phyloP scores from a whole-genome alignment of 1,140 invertebrate species.

The Trachymyrmex cornetzi region DNA sequence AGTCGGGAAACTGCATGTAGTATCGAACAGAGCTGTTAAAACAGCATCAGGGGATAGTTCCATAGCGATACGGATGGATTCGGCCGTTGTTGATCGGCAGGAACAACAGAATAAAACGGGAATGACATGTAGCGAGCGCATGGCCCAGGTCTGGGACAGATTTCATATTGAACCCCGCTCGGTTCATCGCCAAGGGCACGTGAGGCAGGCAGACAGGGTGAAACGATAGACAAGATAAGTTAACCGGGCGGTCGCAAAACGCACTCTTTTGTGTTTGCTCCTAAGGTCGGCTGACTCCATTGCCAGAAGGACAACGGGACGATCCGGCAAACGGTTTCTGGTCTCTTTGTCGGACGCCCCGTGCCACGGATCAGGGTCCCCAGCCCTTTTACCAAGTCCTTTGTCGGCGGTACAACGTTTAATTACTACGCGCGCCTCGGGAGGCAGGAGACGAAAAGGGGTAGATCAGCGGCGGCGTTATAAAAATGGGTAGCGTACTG shows the following conservation, averaged over 20 bases:
- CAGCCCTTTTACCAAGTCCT: constrained; percentile 41
- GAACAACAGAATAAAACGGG: constrained; percentile 50
- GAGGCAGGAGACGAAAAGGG: background rate
- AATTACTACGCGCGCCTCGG: constrained; percentile 62
- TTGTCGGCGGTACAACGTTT: constrained; percentile 63
- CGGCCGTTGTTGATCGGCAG: constrained; percentile 54
- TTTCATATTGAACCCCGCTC: constrained; percentile 11
- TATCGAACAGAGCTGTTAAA: constrained; percentile 41
- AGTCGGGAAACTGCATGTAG: constrained; percentile 29
- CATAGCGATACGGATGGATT: constrained; percentile 42
- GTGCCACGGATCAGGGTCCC: constrained; percentile 30
- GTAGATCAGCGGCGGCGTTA: constrained; percentile 17
- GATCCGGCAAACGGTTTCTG: constrained; percentile 59
- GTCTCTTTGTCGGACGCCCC: constrained; percentile 60
- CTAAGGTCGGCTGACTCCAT: constrained; percentile 70
- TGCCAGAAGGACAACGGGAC: constrained; percentile 59
- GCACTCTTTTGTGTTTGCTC: constrained; percentile 66
- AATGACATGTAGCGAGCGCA: constrained; percentile 57
- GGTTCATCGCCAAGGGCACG: constrained; percentile 59
- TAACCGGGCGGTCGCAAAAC: constrained; percentile 65
- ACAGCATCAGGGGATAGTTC: constrained; percentile 53
- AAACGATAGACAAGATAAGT: constrained; percentile 59
- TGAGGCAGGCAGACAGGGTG: constrained; percentile 23
- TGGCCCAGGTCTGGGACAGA: constrained; percentile 21
- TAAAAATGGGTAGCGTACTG: constrained; percentile 53